Conservation (phyloP, 2,888 invertebrate genomes). For the Eueremaeus valkanovi region DNA sequence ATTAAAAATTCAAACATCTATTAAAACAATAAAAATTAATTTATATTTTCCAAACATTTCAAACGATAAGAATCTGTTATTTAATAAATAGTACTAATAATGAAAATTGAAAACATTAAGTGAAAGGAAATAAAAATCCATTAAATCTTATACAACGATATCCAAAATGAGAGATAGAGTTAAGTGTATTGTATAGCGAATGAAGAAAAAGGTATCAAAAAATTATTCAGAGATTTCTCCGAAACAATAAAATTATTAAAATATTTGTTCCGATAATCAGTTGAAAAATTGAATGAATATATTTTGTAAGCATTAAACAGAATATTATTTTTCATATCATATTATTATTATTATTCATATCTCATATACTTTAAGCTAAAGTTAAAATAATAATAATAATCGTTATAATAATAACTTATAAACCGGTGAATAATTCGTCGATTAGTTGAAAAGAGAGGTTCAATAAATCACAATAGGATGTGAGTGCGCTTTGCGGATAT, state of each 20-base stretch:
- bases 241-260: not conserved
- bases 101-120: no score
- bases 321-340: not conserved
- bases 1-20: no score
- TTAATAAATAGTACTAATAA: no score
- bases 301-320: not conserved
- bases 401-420: conserved; percentile 28
- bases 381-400: conserved; percentile 13
- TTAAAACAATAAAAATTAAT: no score
- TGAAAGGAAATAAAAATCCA: no score
- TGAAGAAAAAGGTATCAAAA: no score
- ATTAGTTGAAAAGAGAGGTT: conserved; percentile 27
- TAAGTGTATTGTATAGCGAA: no score
- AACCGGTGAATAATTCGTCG: conserved; percentile 35
- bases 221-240: no score
- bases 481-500: not conserved
- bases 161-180: no score
- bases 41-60: no score
- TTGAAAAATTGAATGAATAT: not conserved
- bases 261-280: conserved; percentile 10
- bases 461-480: conserved; percentile 34
- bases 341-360: not conserved
- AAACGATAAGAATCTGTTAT: no score
- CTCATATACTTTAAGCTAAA: not conserved
- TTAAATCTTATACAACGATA: no score